Evolutionary conservation across 2,888 invertebrate genomes (phyloP), one percentile per base, ranked within the genome.

Genomic region (Lucinisca nassula): DNA sequence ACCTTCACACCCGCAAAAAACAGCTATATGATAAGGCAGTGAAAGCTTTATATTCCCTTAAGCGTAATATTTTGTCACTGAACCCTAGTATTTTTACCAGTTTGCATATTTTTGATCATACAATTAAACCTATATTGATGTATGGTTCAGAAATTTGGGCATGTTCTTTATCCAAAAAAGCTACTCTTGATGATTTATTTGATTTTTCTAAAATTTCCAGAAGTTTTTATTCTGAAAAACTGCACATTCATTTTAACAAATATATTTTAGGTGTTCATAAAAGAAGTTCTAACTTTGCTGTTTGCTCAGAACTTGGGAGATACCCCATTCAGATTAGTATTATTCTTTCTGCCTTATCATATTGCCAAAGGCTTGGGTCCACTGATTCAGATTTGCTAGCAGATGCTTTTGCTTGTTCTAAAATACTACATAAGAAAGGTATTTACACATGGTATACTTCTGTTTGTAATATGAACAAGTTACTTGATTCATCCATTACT

Each of bases 1-100:
- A 67, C 67, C 67, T 67, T 67, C 35, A 67, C 67, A 32, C 67
- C 67, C 21, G 67, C 67, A 67, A 35, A 67, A 35, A 67, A 67
- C n/a, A 67, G 35, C 67, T 67, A 1, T 67, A 67, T 35, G 67
- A 67, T 67, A 67, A 67, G 35, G 67, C 32, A 10, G 67, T 67
- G 67, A 67, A 67, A 35, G 67, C 35, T 67, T 21, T 67, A 35
- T 67, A 67, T 67, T 67, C 35, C 2, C 67, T 67, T 67, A 67
- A 67, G 17, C 67, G 35, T 35, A 67, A 67, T 67, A 67, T 67
- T 35, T 21, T 67, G 21, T 67, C 67, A 10, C 35, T 32, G 35
- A 67, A 67, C n/a, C 32, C 67, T 17, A 67, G 67, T 67, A 67
- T 35, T 35, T 35, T 10, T 67, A 67, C 67, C 1, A 67, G 35